Base-by-base conservation (phyloP, 2,888 invertebrate species). In the Pollenia angustigena region DNA sequence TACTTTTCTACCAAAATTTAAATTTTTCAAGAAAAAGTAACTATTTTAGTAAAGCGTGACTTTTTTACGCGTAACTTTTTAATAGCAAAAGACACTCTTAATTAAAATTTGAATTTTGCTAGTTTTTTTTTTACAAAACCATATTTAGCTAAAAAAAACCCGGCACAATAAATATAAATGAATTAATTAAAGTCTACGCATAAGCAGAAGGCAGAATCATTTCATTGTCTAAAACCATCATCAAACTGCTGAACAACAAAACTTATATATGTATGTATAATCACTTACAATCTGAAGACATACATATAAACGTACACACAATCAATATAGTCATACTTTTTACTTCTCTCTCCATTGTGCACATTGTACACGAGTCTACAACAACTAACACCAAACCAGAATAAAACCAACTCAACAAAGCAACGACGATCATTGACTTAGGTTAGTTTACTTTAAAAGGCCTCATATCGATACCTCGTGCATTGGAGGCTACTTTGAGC, bases 341-440 rank as follows among this genome's bases (percentile, higher is more conserved):
- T 32, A 32, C 0, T 6, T 4, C 32, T 32, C 6, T n/a, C 9
- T 58, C 23, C 56, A 23, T 23, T 56, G 56, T 56, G 23, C 23
- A 23, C 11, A 3, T 8, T 18, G 23, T 14, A 40, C 7, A 62
- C 42, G 40, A 62, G 0, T 32, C 6, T 32, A 32, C 32, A 32
- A 32, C 32, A 32, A 32, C 6, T 32, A 32, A 32, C 32, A 32
- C 32, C 32, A 32, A 58, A 42, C n/a, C 40, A 42, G n/a, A 40
- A 9, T 2, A 42, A 8, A 32, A 68, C 68, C 32, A 32, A 32
- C 32, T 2, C 23, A 42, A 71, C 16, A 71, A 56, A 52, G 44
- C n/a, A 42, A 54, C n/a, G 44, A 68, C 78, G 68, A 68, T 68
- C 68, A 68, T 78, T 78, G 76, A 76, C 76, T 76, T 64, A 76